phyloP scores from a whole-genome alignment of 2,113 vertebrate species.

The Myotis brandtii region DNA sequence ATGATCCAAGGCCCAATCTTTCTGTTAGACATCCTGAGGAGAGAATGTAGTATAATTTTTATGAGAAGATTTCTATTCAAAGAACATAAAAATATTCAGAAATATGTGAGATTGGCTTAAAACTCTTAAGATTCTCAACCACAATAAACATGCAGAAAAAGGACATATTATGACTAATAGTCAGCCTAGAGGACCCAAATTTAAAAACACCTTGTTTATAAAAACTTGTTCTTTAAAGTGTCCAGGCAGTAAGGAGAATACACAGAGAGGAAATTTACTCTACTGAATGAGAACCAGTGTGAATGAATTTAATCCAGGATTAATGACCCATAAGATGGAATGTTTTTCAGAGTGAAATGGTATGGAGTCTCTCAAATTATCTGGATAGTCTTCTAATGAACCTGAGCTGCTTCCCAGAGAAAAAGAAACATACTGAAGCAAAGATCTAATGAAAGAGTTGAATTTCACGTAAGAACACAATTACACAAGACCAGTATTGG shows the following conservation, averaged over 20 bases:
- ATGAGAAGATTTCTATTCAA: not conserved
- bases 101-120: not conserved
- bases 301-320: not conserved
- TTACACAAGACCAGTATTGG: not conserved
- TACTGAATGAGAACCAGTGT: not conserved
- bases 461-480: not conserved
- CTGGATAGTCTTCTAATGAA: not conserved
- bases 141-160: not conserved
- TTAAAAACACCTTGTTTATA: not conserved
- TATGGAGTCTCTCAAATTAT: not conserved
- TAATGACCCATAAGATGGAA: not conserved
- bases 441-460: not conserved
- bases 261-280: not conserved
- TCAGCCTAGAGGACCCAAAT: not conserved
- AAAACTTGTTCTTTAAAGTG: not conserved
- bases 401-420: not conserved
- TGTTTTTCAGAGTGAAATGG: not conserved
- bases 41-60: not conserved
- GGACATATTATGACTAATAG: not conserved
- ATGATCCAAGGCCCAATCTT: not conserved
- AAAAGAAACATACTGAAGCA: not conserved
- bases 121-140: not conserved
- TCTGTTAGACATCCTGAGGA: not conserved
- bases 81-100: not conserved
- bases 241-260: not conserved